phyloP scores from a whole-genome alignment of 2,888 invertebrate genomes.

The Lobophora halterata region DNA sequence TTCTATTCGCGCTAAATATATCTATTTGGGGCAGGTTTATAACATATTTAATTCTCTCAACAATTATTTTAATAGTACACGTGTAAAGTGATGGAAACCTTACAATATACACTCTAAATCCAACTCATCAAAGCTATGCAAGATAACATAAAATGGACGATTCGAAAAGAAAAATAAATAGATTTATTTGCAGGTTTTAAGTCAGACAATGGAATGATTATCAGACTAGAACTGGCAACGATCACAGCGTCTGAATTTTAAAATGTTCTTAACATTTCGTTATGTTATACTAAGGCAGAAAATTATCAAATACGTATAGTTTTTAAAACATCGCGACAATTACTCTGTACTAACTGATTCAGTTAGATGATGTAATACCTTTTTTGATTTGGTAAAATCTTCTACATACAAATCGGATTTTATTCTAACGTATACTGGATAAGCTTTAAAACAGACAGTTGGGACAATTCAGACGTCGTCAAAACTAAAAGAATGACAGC shows the following conservation, averaged over 20 bases:
- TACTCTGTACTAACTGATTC: conserved; percentile 10
- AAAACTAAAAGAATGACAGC: too few species aligned
- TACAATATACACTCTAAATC: too few species aligned
- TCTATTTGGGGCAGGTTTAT: conserved; percentile 30
- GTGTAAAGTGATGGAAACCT: conserved; percentile 16
- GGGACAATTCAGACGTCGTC: too few species aligned
- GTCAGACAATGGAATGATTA: conserved; percentile 54
- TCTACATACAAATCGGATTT: too few species aligned
- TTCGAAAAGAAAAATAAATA: background rate
- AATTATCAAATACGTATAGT: conserved; percentile 49
- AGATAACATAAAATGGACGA: too few species aligned
- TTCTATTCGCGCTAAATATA: too few species aligned
- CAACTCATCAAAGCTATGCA: too few species aligned
- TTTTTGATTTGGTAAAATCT: too few species aligned
- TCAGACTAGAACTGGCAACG: conserved; percentile 59
- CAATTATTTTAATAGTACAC: conserved; percentile 15
- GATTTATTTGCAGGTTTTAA: conserved; percentile 6
- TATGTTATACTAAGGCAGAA: conserved; percentile 59
- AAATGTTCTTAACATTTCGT: conserved; percentile 67
- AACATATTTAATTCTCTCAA: conserved; percentile 22
- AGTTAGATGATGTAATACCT: too few species aligned
- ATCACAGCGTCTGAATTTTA: conserved; percentile 64
- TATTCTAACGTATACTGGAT: too few species aligned
- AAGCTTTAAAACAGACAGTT: too few species aligned
- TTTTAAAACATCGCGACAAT: conserved; percentile 39